Conservation (phyloP, 2,113 vertebrate genomes). For the Protobothrops mucrosquamatus region DNA sequence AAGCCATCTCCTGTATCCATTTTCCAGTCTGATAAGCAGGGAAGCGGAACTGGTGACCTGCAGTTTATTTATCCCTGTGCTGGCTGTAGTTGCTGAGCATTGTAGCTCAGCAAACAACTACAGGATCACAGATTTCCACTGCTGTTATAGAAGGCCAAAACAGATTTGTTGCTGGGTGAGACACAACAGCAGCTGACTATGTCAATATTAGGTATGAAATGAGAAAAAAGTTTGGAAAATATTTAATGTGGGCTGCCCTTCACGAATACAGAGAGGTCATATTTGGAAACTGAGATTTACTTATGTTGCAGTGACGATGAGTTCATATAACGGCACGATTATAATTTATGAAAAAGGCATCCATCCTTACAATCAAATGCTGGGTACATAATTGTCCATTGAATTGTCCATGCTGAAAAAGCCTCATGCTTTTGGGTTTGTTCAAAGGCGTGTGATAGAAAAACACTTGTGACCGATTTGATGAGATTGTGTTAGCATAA, state of each 20-base stretch:
- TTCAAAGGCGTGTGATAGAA: neutral
- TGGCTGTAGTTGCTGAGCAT: neutral
- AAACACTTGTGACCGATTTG: neutral
- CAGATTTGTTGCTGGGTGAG: neutral
- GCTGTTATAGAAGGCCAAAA: neutral
- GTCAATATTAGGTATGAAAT: neutral
- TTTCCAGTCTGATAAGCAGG: neutral
- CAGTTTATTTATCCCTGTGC: neutral
- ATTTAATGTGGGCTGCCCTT: neutral
- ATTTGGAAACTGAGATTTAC: neutral
- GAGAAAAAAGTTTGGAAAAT: neutral
- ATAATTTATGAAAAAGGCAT: neutral
- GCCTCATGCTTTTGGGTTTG: neutral
- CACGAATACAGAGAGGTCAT: neutral
- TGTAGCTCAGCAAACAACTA: neutral
- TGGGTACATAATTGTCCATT: neutral
- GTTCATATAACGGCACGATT: neutral
- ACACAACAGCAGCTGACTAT: neutral
- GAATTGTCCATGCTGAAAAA: neutral
- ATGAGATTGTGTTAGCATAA: neutral
- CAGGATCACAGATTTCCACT: neutral
- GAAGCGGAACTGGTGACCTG: too few species aligned
- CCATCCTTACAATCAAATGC: neutral
- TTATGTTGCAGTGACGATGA: neutral
- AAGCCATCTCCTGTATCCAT: neutral